Evolutionary conservation across 2,113 vertebrate genomes (phyloP).

Genomic region (Tiliqua scincoides): DNA sequence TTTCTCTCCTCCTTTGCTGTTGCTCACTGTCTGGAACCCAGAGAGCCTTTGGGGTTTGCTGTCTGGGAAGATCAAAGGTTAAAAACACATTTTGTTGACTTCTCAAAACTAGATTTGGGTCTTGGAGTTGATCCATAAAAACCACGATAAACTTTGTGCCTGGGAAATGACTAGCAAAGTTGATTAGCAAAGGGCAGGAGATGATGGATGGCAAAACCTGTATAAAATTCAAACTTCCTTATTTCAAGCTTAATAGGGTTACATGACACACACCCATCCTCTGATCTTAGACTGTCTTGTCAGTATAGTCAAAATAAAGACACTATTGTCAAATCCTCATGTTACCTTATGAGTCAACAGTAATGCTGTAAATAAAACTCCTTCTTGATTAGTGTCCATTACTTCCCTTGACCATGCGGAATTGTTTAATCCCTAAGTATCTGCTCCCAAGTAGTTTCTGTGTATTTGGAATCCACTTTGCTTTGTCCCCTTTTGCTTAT

Average conservation of each 20-base stretch:
- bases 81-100: background rate
- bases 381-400: background rate
- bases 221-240: background rate
- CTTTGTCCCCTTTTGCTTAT: background rate
- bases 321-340: background rate
- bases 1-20: background rate
- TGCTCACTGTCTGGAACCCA: background rate
- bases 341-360: background rate
- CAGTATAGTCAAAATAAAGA: background rate
- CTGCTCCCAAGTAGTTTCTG: background rate
- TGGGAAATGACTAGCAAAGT: background rate
- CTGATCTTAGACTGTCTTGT: background rate
- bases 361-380: background rate
- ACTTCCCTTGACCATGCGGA: background rate
- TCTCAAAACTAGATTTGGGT: too few relatives aligned
- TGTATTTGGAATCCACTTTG: background rate
- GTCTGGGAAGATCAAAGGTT: background rate
- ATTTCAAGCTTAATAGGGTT: background rate
- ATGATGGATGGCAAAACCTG: background rate
- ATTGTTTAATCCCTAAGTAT: background rate
- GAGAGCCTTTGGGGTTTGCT: background rate
- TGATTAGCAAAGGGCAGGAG: background rate
- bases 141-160: background rate
- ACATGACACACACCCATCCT: background rate
- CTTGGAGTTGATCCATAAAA: background rate